Evolutionary conservation across 2,113 vertebrate genomes (phyloP).

Genomic region (Calyptommatus sinebrachiatus): DNA sequence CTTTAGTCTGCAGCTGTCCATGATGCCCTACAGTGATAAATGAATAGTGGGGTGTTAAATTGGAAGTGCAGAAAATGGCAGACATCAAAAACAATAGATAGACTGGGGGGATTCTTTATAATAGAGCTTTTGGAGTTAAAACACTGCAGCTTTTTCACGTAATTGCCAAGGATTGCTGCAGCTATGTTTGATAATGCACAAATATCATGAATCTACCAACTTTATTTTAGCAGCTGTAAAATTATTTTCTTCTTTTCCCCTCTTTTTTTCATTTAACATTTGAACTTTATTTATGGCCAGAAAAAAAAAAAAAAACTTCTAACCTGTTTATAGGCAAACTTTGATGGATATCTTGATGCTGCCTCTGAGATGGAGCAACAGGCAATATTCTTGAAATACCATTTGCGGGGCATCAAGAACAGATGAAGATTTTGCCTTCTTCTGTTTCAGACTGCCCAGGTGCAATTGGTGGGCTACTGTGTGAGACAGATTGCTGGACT

Average conservation of each 20-base stretch:
- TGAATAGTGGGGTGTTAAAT: slow-evolving; percentile 65
- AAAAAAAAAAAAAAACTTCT: not conserved
- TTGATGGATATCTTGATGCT: too few species aligned
- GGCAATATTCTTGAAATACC: too few species aligned
- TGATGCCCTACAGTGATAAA: slow-evolving; percentile 64
- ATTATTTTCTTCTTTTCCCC: not conserved
- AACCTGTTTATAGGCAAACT: not conserved
- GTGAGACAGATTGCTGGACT: too few species aligned
- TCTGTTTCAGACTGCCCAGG: too few species aligned
- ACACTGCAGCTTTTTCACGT: slow-evolving; percentile 5
- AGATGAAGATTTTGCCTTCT: too few species aligned
- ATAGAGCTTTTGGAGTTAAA: slow-evolving; percentile 33
- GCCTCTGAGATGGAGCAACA: too few species aligned
- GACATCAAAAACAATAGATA: slow-evolving; percentile 61
- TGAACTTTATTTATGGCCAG: not conserved
- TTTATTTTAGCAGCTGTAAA: not conserved
- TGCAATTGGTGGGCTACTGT: too few species aligned
- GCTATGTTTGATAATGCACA: slow-evolving; percentile 17
- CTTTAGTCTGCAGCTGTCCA: slow-evolving; percentile 62
- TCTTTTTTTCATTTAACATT: not conserved
- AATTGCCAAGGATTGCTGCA: not conserved
- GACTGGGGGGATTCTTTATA: slow-evolving; percentile 41
- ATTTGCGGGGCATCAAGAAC: too few species aligned
- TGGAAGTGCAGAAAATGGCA: slow-evolving; percentile 61
- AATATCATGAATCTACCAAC: not conserved